These are phyloP conservation scores for Stenurella melanura DNA, from an alignment of 2,888 invertebrate genomes.

Conservation along the genomic window DNA sequence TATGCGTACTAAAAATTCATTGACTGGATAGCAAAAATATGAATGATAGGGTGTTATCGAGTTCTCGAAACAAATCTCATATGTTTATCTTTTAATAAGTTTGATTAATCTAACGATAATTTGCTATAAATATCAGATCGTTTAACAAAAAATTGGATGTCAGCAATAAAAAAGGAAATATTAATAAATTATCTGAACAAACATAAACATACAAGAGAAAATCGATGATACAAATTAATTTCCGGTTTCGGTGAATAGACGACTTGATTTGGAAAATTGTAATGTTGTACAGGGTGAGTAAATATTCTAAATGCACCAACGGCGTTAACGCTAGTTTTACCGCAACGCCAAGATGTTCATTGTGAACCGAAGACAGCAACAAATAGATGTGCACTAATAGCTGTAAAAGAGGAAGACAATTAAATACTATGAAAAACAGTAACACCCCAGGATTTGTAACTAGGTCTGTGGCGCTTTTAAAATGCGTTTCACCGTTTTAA, in stretches of 20 bases:
- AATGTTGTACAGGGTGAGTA: neutral
- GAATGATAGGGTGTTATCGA: neutral
- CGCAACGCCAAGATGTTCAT: no score
- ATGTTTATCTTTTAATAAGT: neutral
- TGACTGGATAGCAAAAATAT: neutral
- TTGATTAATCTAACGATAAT: neutral
- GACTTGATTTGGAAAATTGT: neutral
- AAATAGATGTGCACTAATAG: no score
- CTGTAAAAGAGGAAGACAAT: no score
- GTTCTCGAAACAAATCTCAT: neutral
- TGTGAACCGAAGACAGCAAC: no score
- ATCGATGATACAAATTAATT: constrained; percentile 3
- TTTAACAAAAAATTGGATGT: neutral
- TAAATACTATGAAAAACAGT: no score
- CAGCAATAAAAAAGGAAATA: neutral
- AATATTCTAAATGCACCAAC: no score
- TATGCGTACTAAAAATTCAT: neutral
- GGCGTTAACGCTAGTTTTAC: no score
- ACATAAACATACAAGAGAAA: neutral
- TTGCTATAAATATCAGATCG: neutral
- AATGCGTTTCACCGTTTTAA: no score
- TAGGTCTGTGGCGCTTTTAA: no score
- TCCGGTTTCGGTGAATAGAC: neutral
- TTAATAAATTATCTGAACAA: neutral
- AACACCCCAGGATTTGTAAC: no score